These are phyloP conservation scores for Hemitrygon akajei DNA, from an alignment of 2,797 vertebrate species.

Conservation along the genomic window DNA sequence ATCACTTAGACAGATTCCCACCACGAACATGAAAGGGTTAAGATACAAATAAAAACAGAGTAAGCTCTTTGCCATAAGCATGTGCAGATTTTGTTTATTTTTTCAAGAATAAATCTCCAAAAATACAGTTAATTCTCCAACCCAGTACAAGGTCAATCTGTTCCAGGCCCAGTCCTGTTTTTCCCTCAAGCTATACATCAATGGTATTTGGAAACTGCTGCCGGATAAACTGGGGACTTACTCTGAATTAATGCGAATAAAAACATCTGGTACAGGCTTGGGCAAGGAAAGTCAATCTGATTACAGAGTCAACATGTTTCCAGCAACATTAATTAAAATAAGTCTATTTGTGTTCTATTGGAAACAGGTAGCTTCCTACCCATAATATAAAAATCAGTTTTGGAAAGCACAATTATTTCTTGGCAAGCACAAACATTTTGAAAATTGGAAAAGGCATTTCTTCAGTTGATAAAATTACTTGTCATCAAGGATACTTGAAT, in stretches of 20 bases:
- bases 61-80: constrained; percentile 58
- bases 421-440: background rate
- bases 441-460: background rate
- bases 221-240: constrained; percentile 42
- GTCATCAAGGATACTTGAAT: background rate
- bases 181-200: constrained; percentile 40
- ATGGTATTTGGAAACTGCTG: constrained; percentile 43
- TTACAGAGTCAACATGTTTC: constrained; percentile 32
- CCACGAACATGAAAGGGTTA: constrained; percentile 42
- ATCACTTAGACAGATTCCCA: background rate
- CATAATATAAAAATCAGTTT: constrained; percentile 9
- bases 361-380: background rate
- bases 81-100: constrained; percentile 67
- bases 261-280: constrained; percentile 33
- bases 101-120: constrained; percentile 42
- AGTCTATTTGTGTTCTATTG: background rate
- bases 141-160: constrained; percentile 44
- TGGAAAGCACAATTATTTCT: background rate
- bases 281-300: constrained; percentile 43
- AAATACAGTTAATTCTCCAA: constrained; percentile 43
- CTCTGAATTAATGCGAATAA: constrained; percentile 37
- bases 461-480: background rate
- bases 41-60: constrained; percentile 49
- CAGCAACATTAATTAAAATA: constrained; percentile 25
- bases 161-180: constrained; percentile 42